Evolutionary conservation across 2,797 vertebrate genomes (phyloP).

Genomic region (Rhinella marina): DNA sequence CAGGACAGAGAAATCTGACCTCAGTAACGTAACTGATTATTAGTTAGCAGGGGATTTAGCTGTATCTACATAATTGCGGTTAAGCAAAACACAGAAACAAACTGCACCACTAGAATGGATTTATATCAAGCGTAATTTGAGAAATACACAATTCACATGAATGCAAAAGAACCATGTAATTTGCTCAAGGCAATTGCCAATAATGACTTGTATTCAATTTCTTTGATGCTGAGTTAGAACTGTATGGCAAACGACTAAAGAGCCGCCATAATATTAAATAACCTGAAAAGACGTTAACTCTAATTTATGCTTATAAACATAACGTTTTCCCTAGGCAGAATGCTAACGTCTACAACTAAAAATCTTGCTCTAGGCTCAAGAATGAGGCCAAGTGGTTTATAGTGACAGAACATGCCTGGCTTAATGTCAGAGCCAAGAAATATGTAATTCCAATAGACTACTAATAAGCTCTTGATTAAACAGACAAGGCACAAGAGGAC

Average conservation of each 20-base stretch:
- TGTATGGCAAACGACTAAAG: slow-evolving; percentile 26
- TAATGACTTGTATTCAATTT: slow-evolving; percentile 31
- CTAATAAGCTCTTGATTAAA: neutral
- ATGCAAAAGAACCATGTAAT: slow-evolving; percentile 14
- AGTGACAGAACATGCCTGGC: slow-evolving; percentile 4
- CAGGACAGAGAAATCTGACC: neutral
- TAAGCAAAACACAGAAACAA: neutral
- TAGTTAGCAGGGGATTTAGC: neutral
- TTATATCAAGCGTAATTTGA: neutral
- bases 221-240: neutral
- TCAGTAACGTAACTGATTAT: neutral
- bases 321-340: slow-evolving; percentile 6
- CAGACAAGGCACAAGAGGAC: neutral
- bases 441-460: neutral
- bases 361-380: slow-evolving; percentile 3
- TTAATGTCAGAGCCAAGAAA: neutral
- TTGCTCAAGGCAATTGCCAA: slow-evolving; percentile 15
- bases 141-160: neutral
- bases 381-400: slow-evolving; percentile 11
- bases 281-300: neutral
- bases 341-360: neutral
- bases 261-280: slow-evolving; percentile 30
- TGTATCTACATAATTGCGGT: neutral
- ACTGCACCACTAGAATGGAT: neutral
- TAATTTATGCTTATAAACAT: slow-evolving; percentile 11